Percentiles rank a stretch among this genome's conserved stretches.
These are phyloP conservation scores for Phortica okadai DNA, from an alignment of 2,888 invertebrate species.

Conservation along the genomic window DNA sequence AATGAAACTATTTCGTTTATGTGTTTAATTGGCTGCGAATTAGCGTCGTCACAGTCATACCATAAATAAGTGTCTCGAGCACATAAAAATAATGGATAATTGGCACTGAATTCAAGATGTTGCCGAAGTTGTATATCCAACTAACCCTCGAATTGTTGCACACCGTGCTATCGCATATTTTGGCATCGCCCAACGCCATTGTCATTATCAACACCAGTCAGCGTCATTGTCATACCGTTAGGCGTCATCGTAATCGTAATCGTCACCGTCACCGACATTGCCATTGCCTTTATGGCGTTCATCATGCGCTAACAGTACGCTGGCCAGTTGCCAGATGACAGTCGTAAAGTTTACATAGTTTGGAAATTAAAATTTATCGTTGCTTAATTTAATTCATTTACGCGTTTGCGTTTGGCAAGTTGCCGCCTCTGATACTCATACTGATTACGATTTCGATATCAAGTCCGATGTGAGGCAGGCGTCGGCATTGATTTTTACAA, in stretches of 20 bases:
- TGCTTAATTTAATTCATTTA: slow-evolving; percentile 66
- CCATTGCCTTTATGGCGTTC: slow-evolving; percentile 4
- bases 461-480: not conserved
- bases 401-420: slow-evolving; percentile 50
- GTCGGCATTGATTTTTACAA: not conserved
- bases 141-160: not conserved
- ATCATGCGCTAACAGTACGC: not conserved
- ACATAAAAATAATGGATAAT: slow-evolving; percentile 11
- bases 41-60: not conserved
- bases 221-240: slow-evolving; percentile 29
- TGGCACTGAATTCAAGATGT: slow-evolving; percentile 8
- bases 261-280: slow-evolving; percentile 25
- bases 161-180: not conserved
- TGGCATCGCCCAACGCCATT: slow-evolving; percentile 34
- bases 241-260: slow-evolving; percentile 24
- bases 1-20: not conserved
- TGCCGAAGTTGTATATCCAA: slow-evolving; percentile 35
- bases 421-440: slow-evolving; percentile 34
- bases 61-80: not conserved
- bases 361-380: slow-evolving; percentile 63
- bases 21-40: not conserved
- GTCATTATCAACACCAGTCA: slow-evolving; percentile 24
- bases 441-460: not conserved
- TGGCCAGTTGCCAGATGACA: slow-evolving; percentile 7
- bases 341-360: slow-evolving; percentile 32